These are phyloP conservation scores for Bombus vancouverensis DNA, from an alignment of 1,140 invertebrate species.

Conservation along the genomic window DNA sequence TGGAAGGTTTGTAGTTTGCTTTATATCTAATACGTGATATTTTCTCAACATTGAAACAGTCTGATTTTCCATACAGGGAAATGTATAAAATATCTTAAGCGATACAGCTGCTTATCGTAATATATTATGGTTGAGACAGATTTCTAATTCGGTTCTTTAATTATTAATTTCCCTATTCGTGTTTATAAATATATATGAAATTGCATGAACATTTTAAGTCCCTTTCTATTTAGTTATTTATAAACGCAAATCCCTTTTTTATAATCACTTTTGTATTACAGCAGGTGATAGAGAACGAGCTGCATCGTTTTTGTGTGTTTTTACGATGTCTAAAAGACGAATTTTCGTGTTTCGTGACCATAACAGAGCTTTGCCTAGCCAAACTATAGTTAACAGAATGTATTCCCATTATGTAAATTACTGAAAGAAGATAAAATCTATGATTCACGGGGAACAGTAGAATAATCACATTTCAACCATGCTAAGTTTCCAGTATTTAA, in stretches of 20 bases:
- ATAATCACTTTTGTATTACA: background rate
- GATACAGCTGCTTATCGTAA: too few relatives aligned
- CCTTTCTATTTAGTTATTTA: background rate
- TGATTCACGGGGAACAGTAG: background rate
- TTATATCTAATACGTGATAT: too few relatives aligned
- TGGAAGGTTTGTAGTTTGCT: too few relatives aligned
- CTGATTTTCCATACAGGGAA: too few relatives aligned
- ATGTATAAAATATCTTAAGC: too few relatives aligned
- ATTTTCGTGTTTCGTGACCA: background rate
- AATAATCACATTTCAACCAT: background rate
- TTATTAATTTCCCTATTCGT: too few relatives aligned
- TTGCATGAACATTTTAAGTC: too few relatives aligned
- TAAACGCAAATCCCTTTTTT: background rate
- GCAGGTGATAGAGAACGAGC: background rate
- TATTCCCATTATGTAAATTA: conserved; percentile 17
- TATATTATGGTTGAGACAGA: too few relatives aligned
- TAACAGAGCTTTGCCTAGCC: background rate
- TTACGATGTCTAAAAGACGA: background rate
- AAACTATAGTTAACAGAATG: background rate
- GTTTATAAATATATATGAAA: too few relatives aligned
- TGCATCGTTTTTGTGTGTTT: background rate
- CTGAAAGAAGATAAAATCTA: conserved; percentile 2
- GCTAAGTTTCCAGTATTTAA: background rate
- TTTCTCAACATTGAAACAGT: too few relatives aligned
- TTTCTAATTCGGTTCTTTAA: too few relatives aligned